phyloP scores from a whole-genome alignment of 1,140 invertebrate genomes.

The Scaptomyza hsui region DNA sequence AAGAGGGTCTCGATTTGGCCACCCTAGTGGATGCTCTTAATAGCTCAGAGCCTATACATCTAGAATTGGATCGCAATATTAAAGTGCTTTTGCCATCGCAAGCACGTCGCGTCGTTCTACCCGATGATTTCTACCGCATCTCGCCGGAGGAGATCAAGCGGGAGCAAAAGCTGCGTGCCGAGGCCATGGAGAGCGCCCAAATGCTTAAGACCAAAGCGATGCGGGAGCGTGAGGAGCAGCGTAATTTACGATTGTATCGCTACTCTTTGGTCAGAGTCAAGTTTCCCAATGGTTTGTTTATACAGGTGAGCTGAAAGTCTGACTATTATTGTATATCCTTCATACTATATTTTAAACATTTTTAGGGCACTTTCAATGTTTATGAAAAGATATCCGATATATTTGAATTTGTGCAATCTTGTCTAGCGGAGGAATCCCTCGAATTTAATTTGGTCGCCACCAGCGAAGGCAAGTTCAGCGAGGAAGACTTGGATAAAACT shows the following conservation, averaged over 20 bases:
- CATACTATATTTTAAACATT: not conserved
- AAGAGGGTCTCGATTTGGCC: constrained; percentile 84
- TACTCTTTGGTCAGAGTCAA: constrained; percentile 93
- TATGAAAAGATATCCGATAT: constrained; percentile 90
- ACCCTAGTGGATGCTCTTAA: constrained; percentile 90
- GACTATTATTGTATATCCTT: not conserved
- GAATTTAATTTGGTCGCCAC: constrained; percentile 88
- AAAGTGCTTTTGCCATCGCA: constrained; percentile 93
- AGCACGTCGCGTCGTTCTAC: constrained; percentile 88
- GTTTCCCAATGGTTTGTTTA: constrained; percentile 93
- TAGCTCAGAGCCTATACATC: constrained; percentile 91
- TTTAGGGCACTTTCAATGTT: constrained; percentile 92
- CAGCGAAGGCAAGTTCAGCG: constrained; percentile 87
- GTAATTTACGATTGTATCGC: constrained; percentile 92
- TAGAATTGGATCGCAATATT: constrained; percentile 93
- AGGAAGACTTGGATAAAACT: constrained; percentile 87
- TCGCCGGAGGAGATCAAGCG: constrained; percentile 92
- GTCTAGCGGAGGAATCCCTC: constrained; percentile 87
- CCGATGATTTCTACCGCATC: constrained; percentile 92
- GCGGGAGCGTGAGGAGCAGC: constrained; percentile 93
- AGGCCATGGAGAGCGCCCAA: constrained; percentile 91
- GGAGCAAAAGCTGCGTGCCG: constrained; percentile 91
- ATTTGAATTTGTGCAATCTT: constrained; percentile 89
- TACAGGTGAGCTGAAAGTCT: constrained; percentile 87
- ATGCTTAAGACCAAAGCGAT: constrained; percentile 96